These are phyloP conservation scores for Paralichthys olivaceus DNA, from an alignment of 2,113 vertebrate genomes.

Conservation along the genomic window DNA sequence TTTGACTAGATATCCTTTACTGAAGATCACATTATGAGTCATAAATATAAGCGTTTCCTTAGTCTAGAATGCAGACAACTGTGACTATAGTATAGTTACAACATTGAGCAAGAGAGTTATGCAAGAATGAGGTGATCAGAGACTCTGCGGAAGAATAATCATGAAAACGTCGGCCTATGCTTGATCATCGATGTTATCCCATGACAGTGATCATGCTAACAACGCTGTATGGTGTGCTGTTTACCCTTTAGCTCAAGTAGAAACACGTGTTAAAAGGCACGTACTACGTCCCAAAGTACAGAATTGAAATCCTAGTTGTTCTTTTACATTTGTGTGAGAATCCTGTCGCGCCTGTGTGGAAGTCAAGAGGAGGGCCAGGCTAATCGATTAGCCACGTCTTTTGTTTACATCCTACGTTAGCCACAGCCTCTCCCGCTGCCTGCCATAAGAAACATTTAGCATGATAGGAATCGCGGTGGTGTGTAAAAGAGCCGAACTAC, in stretches of 20 bases:
- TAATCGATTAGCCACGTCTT: slow-evolving; percentile 11
- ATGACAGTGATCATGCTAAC: not conserved
- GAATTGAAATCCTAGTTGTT: not conserved
- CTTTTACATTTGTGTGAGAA: not conserved
- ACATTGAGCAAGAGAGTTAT: not conserved
- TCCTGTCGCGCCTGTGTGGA: not conserved
- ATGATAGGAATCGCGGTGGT: rapidly evolving
- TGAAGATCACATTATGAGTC: not conserved
- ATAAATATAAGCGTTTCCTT: not conserved
- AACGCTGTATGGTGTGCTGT: not conserved
- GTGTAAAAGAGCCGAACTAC: rapidly evolving
- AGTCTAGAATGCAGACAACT: not conserved
- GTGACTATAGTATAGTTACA: too few relatives aligned
- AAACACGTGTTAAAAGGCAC: not conserved
- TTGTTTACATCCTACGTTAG: slow-evolving; percentile 66
- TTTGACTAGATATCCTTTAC: not conserved
- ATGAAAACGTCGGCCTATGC: too few relatives aligned
- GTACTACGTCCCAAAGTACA: not conserved
- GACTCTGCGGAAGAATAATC: not conserved
- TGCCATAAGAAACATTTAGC: not conserved
- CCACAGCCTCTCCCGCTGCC: not conserved
- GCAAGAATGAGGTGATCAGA: not conserved
- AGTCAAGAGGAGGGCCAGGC: not conserved
- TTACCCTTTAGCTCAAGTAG: not conserved
- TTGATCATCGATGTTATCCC: not conserved